Percentiles rank a stretch among this genome's conserved stretches.
These are phyloP conservation scores for Prolemur simus DNA, from an alignment of 2,113 vertebrate genomes.

Conservation along the genomic window DNA sequence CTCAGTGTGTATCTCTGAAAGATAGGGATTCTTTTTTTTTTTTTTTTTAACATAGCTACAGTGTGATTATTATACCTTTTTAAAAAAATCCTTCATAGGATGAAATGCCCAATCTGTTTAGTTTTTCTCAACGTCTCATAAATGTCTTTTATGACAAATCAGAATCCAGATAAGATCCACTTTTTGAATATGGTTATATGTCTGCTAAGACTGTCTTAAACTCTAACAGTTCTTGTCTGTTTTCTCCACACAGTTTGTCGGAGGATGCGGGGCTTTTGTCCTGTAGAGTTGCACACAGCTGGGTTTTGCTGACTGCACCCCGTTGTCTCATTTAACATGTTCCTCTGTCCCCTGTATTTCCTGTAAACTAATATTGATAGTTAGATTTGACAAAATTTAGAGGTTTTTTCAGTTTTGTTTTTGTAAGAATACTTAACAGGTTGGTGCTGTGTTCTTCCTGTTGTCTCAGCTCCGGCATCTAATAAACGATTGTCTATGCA, in stretches of 20 bases:
- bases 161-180: neutral
- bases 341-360: neutral
- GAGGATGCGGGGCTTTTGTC: neutral
- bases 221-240: neutral
- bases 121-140: neutral
- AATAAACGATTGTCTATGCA: neutral
- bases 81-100: neutral
- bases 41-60: too few species aligned
- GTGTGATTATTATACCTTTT: neutral
- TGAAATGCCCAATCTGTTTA: neutral
- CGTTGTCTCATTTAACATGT: neutral
- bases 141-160: neutral
- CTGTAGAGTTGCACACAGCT: neutral
- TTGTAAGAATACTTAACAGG: neutral
- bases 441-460: neutral
- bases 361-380: neutral
- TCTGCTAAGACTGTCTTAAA: neutral
- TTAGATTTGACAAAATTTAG: neutral
- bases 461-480: fast-evolving
- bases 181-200: neutral
- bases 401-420: neutral
- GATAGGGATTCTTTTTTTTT: too few species aligned
- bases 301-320: neutral
- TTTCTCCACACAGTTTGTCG: neutral
- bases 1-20: too few species aligned